Base-by-base conservation (phyloP, 92 coral and sea anemone species). In the Bergia puertoricense region DNA sequence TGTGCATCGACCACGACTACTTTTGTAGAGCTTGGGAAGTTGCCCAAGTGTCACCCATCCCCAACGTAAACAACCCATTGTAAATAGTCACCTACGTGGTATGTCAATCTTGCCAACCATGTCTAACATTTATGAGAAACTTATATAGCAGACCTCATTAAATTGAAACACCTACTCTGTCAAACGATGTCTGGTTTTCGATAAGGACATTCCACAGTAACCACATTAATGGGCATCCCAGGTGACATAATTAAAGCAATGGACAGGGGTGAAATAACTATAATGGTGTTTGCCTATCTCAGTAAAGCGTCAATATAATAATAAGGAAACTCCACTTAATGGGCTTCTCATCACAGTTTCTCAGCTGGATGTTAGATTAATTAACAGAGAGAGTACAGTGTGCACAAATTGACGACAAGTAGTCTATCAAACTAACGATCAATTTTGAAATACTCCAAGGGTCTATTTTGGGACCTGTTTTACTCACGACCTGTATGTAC, bases 351-450 rank as follows among this genome's bases (percentile, higher is more conserved):
- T 72, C 76, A 16, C 76, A 72, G 37, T 72, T 72, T 20, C 43
- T 72, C 76, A 30, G 76, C 76, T 72, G 76, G 76, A 15, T 72
- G 37, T 20, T 72, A 72, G 23, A 22, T 20, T 72, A 72, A 3
- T 20, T 22, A 72, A 72, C 76, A 15, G 76, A 72, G 37, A 72
- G 76, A 72, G 76, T 18, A 72, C 76, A 72, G 76, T 72, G 9
- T 72, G 76, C 23, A 72, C 76, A 72, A 20, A 72, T 72, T 72
- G 43, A 72, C 76, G 76, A 72, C 37, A 20, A 72, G 10, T 0
- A 72, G 76, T 15, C 65, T 56, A 56, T n/a, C 76, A 72, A 72
- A n/a, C 1, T n/a, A 69, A n/a, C 10, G 75, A 0, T 13, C 16
- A 68, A 56, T 8, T 56, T 56, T 15, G 65, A 15, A 56, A 15